Evolutionary conservation across 2,888 invertebrate genomes (phyloP).

Genomic region (Perizoma flavofasciatum): DNA sequence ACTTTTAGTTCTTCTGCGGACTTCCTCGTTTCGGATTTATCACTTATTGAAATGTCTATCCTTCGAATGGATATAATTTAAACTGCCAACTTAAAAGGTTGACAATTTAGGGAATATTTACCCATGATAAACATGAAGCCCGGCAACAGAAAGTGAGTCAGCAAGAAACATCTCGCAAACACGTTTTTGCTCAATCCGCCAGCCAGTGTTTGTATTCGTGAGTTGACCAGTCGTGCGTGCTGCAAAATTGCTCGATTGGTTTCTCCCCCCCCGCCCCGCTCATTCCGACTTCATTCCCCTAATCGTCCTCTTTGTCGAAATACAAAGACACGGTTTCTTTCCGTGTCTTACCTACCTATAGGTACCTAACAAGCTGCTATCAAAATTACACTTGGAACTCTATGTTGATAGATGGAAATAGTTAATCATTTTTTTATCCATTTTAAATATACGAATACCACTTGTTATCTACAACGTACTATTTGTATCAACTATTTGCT

Average conservation of each 20-base stretch:
- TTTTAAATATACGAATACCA: too few relatives aligned
- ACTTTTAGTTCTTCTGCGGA: too few relatives aligned
- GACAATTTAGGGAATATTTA: constrained; percentile 6
- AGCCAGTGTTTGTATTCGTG: constrained; percentile 60
- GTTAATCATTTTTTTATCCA: too few relatives aligned
- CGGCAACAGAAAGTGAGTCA: constrained; percentile 36
- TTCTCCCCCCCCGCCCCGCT: constrained; percentile 49
- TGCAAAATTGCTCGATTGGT: constrained; percentile 68
- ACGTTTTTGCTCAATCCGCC: constrained; percentile 45
- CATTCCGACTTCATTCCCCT: constrained; percentile 38
- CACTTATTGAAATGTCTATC: too few relatives aligned
- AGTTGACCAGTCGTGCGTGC: constrained; percentile 74
- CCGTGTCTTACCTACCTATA: background rate
- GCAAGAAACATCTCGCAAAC: constrained; percentile 40
- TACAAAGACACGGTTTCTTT: constrained; percentile 32
- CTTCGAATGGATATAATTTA: too few relatives aligned
- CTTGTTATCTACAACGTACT: too few relatives aligned
- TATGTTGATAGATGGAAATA: too few relatives aligned
- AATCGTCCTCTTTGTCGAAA: constrained; percentile 54
- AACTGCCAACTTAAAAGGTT: background rate
- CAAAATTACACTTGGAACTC: too few relatives aligned
- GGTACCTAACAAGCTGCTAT: too few relatives aligned
- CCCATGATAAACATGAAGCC: constrained; percentile 8
- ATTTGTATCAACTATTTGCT: too few relatives aligned
- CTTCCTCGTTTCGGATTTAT: too few relatives aligned